A percentile compares a stretch with the other conserved stretches of the same genome.
These are phyloP conservation scores for Cynoglossus semilaevis DNA, from an alignment of 2,113 vertebrate genomes.

Conservation along the genomic window DNA sequence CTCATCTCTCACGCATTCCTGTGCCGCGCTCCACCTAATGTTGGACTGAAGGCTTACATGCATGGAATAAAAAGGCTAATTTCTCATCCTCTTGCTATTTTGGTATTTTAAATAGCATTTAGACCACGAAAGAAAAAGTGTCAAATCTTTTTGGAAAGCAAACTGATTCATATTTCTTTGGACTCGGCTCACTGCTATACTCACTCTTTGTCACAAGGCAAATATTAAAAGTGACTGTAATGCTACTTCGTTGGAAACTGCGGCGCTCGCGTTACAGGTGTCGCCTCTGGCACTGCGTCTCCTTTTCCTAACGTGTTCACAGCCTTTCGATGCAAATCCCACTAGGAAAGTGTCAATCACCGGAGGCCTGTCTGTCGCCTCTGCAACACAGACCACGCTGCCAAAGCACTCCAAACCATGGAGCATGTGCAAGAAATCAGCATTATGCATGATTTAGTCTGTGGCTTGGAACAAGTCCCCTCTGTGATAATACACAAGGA, in stretches of 20 bases:
- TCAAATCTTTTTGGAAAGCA: slow-evolving; percentile 1
- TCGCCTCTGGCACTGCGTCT: slow-evolving; percentile 54
- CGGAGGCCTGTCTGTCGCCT: slow-evolving; percentile 5
- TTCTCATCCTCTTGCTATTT: slow-evolving; percentile 34
- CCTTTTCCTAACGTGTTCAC: slow-evolving; percentile 32
- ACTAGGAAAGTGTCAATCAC: slow-evolving; percentile 55
- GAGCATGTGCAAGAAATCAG: slow-evolving; percentile 28
- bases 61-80: slow-evolving; percentile 39
- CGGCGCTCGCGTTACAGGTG: slow-evolving; percentile 53
- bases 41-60: slow-evolving; percentile 30
- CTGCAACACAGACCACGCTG: slow-evolving; percentile 8
- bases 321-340: slow-evolving; percentile 34
- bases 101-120: slow-evolving; percentile 34
- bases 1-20: slow-evolving; percentile 56
- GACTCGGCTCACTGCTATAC: not conserved
- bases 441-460: slow-evolving; percentile 42
- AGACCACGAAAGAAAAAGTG: slow-evolving; percentile 14
- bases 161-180: not conserved
- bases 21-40: slow-evolving; percentile 35
- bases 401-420: slow-evolving; percentile 34
- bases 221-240: slow-evolving; percentile 34
- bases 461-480: slow-evolving; percentile 31
- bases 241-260: slow-evolving; percentile 29
- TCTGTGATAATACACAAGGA: slow-evolving; percentile 27
- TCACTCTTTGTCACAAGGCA: slow-evolving; percentile 3